Percentiles rank a stretch among this genome's conserved stretches.
Evolutionary conservation across 2,888 invertebrate species (phyloP).

Genomic region (Macropis europaea): DNA sequence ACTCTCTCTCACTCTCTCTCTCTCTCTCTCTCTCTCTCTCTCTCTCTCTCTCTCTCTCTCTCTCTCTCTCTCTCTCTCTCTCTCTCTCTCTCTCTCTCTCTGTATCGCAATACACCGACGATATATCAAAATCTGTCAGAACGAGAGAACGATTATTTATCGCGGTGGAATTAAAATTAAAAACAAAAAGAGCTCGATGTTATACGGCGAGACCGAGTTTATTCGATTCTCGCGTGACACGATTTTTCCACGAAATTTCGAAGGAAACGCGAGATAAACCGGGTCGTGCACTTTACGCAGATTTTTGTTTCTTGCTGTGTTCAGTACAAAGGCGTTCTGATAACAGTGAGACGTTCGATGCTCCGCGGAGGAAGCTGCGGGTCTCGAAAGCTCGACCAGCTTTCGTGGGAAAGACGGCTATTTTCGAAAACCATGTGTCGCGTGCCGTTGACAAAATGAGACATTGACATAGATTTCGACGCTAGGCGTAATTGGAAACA

Average conservation of each 20-base stretch:
- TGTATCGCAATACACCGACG: constrained; percentile 40
- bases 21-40: too few relatives aligned
- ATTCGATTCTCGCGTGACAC: not conserved
- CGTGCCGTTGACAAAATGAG: constrained; percentile 61
- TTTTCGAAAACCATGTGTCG: constrained; percentile 55
- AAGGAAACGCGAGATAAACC: too few relatives aligned
- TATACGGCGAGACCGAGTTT: not conserved
- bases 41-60: too few relatives aligned
- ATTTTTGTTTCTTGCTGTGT: too few relatives aligned
- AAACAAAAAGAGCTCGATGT: constrained; percentile 5
- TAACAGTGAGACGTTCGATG: not conserved
- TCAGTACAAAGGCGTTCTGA: too few relatives aligned
- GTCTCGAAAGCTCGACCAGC: not conserved
- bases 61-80: too few relatives aligned
- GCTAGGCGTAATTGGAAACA: constrained; percentile 58
- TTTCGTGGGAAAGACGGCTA: constrained; percentile 45
- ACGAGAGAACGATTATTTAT: constrained; percentile 47
- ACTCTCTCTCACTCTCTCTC: too few relatives aligned
- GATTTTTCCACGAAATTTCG: too few relatives aligned
- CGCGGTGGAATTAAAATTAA: constrained; percentile 42
- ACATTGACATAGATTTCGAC: constrained; percentile 47
- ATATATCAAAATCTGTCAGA: constrained; percentile 48
- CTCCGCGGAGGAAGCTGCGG: not conserved
- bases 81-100: too few relatives aligned
- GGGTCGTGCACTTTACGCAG: too few relatives aligned